These are phyloP conservation scores for Lithodes maja DNA, from an alignment of 2,888 invertebrate genomes.

Conservation along the genomic window DNA sequence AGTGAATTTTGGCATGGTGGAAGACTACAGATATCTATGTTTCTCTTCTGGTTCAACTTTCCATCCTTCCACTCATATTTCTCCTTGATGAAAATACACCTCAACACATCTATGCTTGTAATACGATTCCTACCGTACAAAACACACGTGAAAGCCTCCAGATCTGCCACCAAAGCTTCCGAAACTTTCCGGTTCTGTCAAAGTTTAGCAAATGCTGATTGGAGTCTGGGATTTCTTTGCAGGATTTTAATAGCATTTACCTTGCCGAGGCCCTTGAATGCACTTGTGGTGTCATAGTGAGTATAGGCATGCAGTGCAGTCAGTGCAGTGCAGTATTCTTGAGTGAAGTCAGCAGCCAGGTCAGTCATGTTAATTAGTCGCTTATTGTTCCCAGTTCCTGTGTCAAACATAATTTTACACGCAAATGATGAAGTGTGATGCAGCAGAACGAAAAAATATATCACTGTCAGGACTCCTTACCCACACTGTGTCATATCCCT, in stretches of 20 bases:
- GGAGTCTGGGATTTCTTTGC: neutral
- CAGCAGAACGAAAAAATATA: neutral
- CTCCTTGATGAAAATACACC: neutral
- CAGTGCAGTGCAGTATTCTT: slow-evolving; percentile 6
- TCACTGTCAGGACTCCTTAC: slow-evolving; percentile 14
- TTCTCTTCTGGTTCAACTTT: neutral
- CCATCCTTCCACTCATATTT: neutral
- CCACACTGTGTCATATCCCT: neutral
- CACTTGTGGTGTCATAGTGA: neutral
- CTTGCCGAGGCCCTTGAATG: slow-evolving; percentile 20
- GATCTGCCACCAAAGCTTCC: neutral
- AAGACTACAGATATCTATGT: neutral
- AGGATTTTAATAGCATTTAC: neutral
- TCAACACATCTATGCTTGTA: neutral
- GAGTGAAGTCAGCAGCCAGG: neutral
- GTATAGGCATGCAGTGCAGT: neutral
- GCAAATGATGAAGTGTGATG: neutral
- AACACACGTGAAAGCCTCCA: neutral
- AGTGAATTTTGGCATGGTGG: neutral
- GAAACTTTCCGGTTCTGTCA: neutral
- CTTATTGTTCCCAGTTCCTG: slow-evolving; percentile 17
- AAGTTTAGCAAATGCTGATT: slow-evolving; percentile 7
- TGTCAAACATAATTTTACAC: neutral
- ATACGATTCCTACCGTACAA: neutral
- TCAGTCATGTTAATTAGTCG: neutral